These are phyloP conservation scores for Cephalopholis sonnerati DNA, from an alignment of 2,113 vertebrate species.

Conservation along the genomic window DNA sequence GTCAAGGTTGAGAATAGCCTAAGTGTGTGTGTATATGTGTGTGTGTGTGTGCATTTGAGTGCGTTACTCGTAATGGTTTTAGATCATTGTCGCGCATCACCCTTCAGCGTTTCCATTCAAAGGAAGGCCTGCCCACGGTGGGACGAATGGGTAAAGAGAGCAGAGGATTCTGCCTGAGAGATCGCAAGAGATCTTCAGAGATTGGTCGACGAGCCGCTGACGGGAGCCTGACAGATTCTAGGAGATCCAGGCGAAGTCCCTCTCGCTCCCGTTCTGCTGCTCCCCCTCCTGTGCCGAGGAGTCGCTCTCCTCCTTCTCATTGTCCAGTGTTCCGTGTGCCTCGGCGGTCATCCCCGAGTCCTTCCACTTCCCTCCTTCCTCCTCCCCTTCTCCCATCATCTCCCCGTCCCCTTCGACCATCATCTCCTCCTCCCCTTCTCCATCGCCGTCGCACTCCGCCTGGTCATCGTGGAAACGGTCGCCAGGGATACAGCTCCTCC, in stretches of 20 bases:
- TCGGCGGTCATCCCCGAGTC: conserved; percentile 89
- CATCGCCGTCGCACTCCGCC: conserved; percentile 81
- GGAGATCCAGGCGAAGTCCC: conserved; percentile 97
- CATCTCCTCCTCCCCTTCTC: conserved; percentile 86
- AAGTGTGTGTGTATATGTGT: conserved; percentile 32
- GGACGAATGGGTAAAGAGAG: conserved; percentile 72
- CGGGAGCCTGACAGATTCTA: conserved; percentile 79
- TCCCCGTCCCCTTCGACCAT: conserved; percentile 86
- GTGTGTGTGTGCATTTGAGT: conserved; percentile 41
- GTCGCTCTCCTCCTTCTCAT: conserved; percentile 90
- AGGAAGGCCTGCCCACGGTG: conserved; percentile 67
- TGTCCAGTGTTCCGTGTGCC: conserved; percentile 88
- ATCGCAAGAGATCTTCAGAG: conserved; percentile 71
- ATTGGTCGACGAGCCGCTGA: conserved; percentile 42
- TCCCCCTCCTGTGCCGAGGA: conserved; percentile 91
- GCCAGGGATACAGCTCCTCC: conserved; percentile 88
- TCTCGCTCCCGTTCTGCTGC: conserved; percentile 89
- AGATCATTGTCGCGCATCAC: conserved; percentile 75
- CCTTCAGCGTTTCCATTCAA: conserved; percentile 70
- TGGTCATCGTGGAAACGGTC: conserved; percentile 92
- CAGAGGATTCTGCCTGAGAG: conserved; percentile 68
- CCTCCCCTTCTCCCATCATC: conserved; percentile 89
- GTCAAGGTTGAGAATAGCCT: conserved; percentile 60
- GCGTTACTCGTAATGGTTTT: conserved; percentile 46
- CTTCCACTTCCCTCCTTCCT: conserved; percentile 88